Percentiles rank a stretch among this genome's conserved stretches.
phyloP scores from a whole-genome alignment of 2,797 vertebrate genomes.

The Rhynchonycteris naso region DNA sequence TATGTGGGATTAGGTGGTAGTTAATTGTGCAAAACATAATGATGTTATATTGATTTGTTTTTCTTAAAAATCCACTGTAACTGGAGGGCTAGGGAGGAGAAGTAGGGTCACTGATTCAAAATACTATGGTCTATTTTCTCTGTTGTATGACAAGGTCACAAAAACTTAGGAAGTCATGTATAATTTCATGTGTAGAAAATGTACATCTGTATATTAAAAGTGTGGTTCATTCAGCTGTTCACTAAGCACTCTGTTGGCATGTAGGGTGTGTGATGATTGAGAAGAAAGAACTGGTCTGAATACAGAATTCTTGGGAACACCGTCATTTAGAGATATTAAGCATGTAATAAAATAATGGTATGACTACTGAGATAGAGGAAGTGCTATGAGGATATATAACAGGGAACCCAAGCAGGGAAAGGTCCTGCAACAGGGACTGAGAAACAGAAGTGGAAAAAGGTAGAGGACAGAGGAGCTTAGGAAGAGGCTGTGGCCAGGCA shows the following conservation, averaged over 20 bases:
- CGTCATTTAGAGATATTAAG: not conserved
- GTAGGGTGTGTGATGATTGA: not conserved
- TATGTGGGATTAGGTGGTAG: not conserved
- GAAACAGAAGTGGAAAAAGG: not conserved
- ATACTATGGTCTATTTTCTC: not conserved
- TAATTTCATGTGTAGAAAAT: not conserved
- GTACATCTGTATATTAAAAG: not conserved
- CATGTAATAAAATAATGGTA: not conserved
- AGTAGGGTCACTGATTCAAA: not conserved
- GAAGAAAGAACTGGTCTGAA: not conserved
- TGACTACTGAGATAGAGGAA: not conserved
- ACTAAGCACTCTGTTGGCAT: not conserved
- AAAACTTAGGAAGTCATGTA: not conserved
- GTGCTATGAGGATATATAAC: not conserved
- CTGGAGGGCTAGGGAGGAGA: not conserved
- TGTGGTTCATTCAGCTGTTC: not conserved
- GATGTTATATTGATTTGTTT: conserved; percentile 1
- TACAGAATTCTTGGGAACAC: not conserved
- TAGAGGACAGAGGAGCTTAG: not conserved
- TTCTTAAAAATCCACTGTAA: not conserved
- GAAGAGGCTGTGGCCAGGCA: not conserved
- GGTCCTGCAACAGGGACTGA: not conserved
- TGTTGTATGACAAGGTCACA: not conserved
- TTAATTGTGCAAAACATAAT: conserved; percentile 26
- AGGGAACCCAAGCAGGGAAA: not conserved